Conservation (phyloP, 2,113 vertebrate genomes). For the Gavia stellata region DNA sequence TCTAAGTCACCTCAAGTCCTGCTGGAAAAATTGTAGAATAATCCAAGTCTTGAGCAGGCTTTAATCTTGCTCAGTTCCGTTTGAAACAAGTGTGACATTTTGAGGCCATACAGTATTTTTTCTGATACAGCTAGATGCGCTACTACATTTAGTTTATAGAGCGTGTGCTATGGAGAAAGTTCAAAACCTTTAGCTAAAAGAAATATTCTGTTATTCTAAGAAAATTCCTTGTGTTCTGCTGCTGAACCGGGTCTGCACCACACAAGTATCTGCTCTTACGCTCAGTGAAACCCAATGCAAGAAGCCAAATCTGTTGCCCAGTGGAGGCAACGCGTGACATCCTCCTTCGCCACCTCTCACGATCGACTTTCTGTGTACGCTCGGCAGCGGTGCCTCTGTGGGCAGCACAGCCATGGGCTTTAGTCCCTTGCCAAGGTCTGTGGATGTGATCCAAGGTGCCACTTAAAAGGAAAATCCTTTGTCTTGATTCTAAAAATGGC, state of each 20-base stretch:
- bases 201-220: not conserved
- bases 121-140: not conserved
- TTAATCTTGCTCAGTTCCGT: not conserved
- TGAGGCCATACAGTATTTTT: not conserved
- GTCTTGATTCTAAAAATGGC: not conserved
- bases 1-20: not conserved
- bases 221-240: not conserved
- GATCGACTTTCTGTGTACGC: accelerated
- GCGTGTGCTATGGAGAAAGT: not conserved
- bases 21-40: not conserved
- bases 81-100: constrained; percentile 1
- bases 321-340: accelerated
- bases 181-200: not conserved
- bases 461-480: not conserved
- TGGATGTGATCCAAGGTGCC: not conserved
- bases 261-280: accelerated
- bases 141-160: accelerated
- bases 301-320: accelerated
- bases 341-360: not conserved
- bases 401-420: not conserved
- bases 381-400: not conserved
- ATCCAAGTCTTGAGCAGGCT: not conserved
- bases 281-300: accelerated
- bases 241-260: not conserved
- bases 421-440: not conserved